Base-by-base conservation (phyloP, 2,113 vertebrate species). In the Limanda limanda region DNA sequence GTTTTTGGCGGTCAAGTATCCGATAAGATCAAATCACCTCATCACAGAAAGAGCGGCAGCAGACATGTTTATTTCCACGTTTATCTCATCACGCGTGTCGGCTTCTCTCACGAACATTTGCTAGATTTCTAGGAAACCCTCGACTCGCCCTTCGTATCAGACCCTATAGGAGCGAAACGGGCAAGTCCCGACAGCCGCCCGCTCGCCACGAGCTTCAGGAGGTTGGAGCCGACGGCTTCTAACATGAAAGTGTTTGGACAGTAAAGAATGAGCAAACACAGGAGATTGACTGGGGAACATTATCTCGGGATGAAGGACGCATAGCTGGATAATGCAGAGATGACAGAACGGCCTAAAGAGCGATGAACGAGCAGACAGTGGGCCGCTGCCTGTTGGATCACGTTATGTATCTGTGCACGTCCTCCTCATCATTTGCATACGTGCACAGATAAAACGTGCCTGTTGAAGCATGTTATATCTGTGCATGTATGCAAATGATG, bases 191-290 rank as follows among this genome's bases (percentile, higher is more conserved):
- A 60, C 87, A 2, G 12, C 24, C 18, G 61, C 70, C 70, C 14
- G 24, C 17, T 48, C 1, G 61, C 56, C 59, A 14, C 4, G 9
- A 68, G 74, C 68, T 69, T 56, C 71, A 57, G 42, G n/a, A 18
- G 12, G 62, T 40, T 40, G 1, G 37, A 40, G 37, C 37, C 8
- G 10, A 11, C 37, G 37, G 37, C 47, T 5, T 17, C 18, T 11
- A 4, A 14, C 62, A 68, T 65, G 51, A 51, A 67, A 59, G 58
- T 88, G 86, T 91, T 90, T 89, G 77, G 72, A 91, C 68, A 83
- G 74, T 59, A 14, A 74, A 79, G 81, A 47, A 65, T 76, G 77
- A 74, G 78, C 79, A 86, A 90, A 90, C 76, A 74, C n/a, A 1
- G 6, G 23, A 69, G 83, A 86, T 73, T 85, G 77, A 89, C 72